Evolutionary conservation across 2,888 invertebrate species (phyloP), one percentile per base, ranked within the genome.

Genomic region (Apotomis betuletana): DNA sequence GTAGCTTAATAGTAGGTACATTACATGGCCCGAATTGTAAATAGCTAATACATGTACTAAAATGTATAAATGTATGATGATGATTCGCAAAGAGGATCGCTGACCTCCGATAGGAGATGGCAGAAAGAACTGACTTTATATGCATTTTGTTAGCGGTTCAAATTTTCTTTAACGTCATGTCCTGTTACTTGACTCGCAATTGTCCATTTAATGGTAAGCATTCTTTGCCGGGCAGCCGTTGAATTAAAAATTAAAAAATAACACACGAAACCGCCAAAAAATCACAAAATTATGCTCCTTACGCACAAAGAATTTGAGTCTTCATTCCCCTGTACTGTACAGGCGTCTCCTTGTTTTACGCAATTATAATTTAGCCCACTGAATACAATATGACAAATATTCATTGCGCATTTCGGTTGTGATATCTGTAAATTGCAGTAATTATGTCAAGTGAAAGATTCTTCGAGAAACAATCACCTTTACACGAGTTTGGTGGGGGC

Each of bases 211-310:
- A 68, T 64, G 62, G 9, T 58, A 73, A 70, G 73, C 62, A 77
- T 78, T 77, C 74, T 74, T 73, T 67, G 71, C 67, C 78, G 77
- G 74, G 75, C 74, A 64, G 67, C 69, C 46, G 70, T 67, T 62
- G 49, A 62, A 52, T 49, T 41, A 71, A 67, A 71, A 57, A 38
- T 49, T 55, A 57, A 55, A 44, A 6, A 41, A 5, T 6, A 6
- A 41, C 46, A 6, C 38, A 12, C 15, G 52, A 9, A 44, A 52
- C 5, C 5, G 13, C 36, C 44, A 27, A 60, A 55, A 27, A 54
- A 41, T 46, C 4, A 46, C 55, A 65, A 46, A 65, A 65, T 57
- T 57, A 57, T 65, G 57, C 41, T 55, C 65, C 55, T 55, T 65
- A 46, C 44, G 15, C 12, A 36, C 8, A 12, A 27, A n/a, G 8